These are phyloP conservation scores for Sinelater perroti DNA, from an alignment of 2,888 invertebrate genomes.

Conservation along the genomic window DNA sequence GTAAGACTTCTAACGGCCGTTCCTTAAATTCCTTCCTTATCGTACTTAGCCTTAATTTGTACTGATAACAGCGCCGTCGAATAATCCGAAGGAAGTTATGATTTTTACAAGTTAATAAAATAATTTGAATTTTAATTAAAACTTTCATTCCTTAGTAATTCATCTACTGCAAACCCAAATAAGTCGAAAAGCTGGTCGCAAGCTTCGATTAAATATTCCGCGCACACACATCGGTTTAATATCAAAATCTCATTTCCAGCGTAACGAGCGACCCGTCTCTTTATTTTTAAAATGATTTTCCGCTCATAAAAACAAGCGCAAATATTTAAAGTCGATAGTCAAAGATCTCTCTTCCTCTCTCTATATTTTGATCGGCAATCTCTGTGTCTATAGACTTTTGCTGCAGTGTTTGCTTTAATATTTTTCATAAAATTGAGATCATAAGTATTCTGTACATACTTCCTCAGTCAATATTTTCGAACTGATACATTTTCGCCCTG, in stretches of 20 bases:
- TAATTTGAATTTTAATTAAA: no score
- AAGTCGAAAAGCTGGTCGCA: background rate
- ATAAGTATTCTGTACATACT: slow-evolving; percentile 58
- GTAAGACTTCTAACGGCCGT: background rate
- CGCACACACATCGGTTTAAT: slow-evolving; percentile 20
- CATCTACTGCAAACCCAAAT: background rate
- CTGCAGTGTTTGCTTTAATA: slow-evolving; percentile 60
- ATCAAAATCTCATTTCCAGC: slow-evolving; percentile 48
- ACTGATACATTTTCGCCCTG: slow-evolving; percentile 47
- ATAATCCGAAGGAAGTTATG: slow-evolving; percentile 22
- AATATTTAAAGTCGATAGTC: slow-evolving; percentile 61
- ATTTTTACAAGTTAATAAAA: no score
- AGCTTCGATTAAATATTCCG: slow-evolving; percentile 19
- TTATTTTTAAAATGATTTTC: slow-evolving; percentile 55
- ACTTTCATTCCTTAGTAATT: no score
- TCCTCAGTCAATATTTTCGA: slow-evolving; percentile 59
- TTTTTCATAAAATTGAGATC: slow-evolving; percentile 62
- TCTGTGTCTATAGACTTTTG: slow-evolving; percentile 61
- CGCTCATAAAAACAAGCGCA: slow-evolving; percentile 57
- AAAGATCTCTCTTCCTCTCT: slow-evolving; percentile 54
- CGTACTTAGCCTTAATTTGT: slow-evolving; percentile 23
- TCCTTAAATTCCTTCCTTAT: slow-evolving; percentile 26
- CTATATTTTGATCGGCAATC: slow-evolving; percentile 60
- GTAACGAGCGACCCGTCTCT: slow-evolving; percentile 46
- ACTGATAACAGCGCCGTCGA: slow-evolving; percentile 8